Evolutionary conservation across 2,888 invertebrate species (phyloP).

Genomic region (Acanthosoma haemorrhoidale): DNA sequence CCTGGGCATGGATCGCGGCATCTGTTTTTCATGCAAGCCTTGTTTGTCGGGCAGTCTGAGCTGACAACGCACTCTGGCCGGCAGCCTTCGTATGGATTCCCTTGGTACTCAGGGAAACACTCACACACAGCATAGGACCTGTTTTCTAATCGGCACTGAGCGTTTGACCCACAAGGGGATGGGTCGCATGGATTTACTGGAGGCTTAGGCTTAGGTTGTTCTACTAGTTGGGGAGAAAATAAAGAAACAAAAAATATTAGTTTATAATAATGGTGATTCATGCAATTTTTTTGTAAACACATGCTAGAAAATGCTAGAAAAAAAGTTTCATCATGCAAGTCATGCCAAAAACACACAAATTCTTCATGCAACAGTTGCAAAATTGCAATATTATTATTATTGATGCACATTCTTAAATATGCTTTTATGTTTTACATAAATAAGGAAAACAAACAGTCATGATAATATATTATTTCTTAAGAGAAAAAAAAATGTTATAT

Average conservation of each 20-base stretch:
- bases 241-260: background rate
- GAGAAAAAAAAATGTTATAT: background rate
- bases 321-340: conserved; percentile 4
- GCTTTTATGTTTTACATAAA: background rate
- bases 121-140: conserved; percentile 75
- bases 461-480: background rate
- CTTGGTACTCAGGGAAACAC: conserved; percentile 70
- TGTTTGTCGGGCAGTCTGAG: conserved; percentile 50
- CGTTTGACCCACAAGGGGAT: conserved; percentile 81
- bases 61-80: conserved; percentile 49
- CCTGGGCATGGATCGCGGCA: conserved; percentile 52
- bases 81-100: conserved; percentile 56
- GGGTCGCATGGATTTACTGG: conserved; percentile 71
- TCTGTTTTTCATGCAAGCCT: conserved; percentile 45
- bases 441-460: background rate
- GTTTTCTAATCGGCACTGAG: conserved; percentile 63
- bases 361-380: conserved; percentile 16
- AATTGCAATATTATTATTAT: background rate
- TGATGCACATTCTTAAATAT: background rate
- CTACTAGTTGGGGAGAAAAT: background rate
- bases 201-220: conserved; percentile 44
- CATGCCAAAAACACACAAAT: conserved; percentile 11
- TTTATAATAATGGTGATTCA: background rate
- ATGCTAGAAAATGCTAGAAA: conserved; percentile 9
- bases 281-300: background rate